Evolutionary conservation across 2,888 invertebrate genomes (phyloP).

Genomic region (Apantesis nais): DNA sequence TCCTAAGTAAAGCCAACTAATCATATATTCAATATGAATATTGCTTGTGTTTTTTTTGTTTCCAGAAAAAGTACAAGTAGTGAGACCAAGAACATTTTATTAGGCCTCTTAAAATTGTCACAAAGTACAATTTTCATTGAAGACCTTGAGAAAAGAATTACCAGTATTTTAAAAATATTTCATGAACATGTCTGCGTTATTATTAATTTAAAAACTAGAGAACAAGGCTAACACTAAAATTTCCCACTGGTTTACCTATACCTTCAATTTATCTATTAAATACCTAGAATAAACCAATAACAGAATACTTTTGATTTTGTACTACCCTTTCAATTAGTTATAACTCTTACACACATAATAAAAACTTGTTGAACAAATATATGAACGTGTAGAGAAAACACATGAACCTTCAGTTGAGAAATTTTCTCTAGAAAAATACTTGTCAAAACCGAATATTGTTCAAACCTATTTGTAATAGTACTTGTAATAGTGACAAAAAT

Average conservation of each 20-base stretch:
- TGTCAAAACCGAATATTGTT: constrained; percentile 13
- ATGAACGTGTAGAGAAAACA: background rate
- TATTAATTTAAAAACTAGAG: too few relatives aligned
- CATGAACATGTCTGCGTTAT: too few relatives aligned
- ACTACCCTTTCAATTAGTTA: background rate
- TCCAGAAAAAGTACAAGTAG: too few relatives aligned
- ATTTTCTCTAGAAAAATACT: background rate
- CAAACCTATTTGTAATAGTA: constrained; percentile 12
- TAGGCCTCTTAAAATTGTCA: background rate
- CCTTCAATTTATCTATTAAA: background rate
- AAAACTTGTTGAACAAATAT: background rate
- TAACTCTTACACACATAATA: background rate
- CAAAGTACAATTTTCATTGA: too few relatives aligned
- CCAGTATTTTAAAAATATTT: too few relatives aligned
- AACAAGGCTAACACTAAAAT: too few relatives aligned
- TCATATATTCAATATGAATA: too few relatives aligned
- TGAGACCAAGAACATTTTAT: background rate
- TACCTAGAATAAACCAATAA: background rate
- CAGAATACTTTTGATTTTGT: background rate
- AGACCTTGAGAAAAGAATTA: too few relatives aligned
- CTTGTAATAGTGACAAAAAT: constrained; percentile 23
- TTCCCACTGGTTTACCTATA: background rate
- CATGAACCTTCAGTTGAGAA: background rate
- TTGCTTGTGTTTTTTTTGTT: too few relatives aligned
- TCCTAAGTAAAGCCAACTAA: too few relatives aligned